Conservation (phyloP, 1,140 invertebrate species). For the Lucilia sericata region DNA sequence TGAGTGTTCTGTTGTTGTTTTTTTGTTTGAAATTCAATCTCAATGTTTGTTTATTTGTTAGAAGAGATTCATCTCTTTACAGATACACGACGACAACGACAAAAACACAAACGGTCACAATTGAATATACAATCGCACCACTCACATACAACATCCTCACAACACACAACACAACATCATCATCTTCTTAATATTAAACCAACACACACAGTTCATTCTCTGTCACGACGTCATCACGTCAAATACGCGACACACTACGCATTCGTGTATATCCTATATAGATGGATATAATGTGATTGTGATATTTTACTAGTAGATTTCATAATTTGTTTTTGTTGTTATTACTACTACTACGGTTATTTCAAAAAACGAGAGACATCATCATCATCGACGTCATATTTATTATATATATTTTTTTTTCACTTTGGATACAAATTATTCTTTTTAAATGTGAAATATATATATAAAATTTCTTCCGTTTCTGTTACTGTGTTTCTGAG, state of each 20-base stretch:
- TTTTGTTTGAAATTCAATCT: slow-evolving; percentile 14
- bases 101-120: not conserved
- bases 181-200: slow-evolving; percentile 6
- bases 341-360: too few relatives aligned
- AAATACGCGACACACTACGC: slow-evolving; percentile 11
- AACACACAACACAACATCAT: slow-evolving; percentile 15
- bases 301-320: not conserved
- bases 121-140: not conserved
- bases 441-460: not conserved
- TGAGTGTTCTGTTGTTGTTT: too few relatives aligned
- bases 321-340: not conserved
- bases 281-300: not conserved
- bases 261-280: not conserved
- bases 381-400: not conserved
- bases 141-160: slow-evolving; percentile 16
- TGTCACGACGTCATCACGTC: slow-evolving; percentile 36
- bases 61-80: slow-evolving; percentile 35
- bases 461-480: not conserved
- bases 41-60: slow-evolving; percentile 41
- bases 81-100: slow-evolving; percentile 4
- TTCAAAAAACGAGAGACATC: not conserved
- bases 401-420: not conserved
- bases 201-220: slow-evolving; percentile 14
- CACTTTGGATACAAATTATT: not conserved
- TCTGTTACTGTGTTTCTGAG: not conserved